phyloP scores from a whole-genome alignment of 2,113 vertebrate species.

The Plecturocebus donacophilus region DNA sequence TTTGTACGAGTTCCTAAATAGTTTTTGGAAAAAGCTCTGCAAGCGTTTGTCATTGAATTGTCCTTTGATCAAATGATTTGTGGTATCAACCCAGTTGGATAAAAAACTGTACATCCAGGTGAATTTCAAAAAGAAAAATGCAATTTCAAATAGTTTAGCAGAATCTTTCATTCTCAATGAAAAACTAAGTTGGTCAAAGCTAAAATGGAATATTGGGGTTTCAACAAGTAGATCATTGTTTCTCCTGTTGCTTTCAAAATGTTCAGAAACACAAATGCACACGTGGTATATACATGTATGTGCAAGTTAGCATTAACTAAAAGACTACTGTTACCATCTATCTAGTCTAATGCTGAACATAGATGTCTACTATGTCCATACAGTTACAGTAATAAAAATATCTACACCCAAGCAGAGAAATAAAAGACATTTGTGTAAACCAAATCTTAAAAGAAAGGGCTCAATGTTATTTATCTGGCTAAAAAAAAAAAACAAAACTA shows the following conservation, averaged over 20 bases:
- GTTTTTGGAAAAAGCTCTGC: not conserved
- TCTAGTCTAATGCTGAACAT: not conserved
- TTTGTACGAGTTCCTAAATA: not conserved
- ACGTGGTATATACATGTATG: not conserved
- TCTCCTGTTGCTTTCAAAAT: not conserved
- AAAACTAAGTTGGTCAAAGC: not conserved
- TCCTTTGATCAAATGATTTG: not conserved
- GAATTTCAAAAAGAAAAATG: not conserved
- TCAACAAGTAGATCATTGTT: not conserved
- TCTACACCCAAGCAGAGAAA: not conserved
- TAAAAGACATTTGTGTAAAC: not conserved
- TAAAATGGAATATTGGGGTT: not conserved
- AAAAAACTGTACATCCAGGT: slow-evolving; percentile 21
- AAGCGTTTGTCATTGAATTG: not conserved
- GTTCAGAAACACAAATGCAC: not conserved
- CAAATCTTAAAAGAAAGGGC: not conserved
- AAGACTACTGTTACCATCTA: not conserved
- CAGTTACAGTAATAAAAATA: not conserved
- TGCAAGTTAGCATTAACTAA: not conserved
- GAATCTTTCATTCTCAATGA: not conserved
- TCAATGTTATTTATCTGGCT: not conserved
- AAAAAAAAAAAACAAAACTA: not conserved
- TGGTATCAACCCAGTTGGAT: not conserved
- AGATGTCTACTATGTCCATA: not conserved
- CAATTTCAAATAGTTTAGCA: not conserved